phyloP scores from a whole-genome alignment of 37 sponge, comb jelly and placozoan genomes.

The Spongia lamella region DNA sequence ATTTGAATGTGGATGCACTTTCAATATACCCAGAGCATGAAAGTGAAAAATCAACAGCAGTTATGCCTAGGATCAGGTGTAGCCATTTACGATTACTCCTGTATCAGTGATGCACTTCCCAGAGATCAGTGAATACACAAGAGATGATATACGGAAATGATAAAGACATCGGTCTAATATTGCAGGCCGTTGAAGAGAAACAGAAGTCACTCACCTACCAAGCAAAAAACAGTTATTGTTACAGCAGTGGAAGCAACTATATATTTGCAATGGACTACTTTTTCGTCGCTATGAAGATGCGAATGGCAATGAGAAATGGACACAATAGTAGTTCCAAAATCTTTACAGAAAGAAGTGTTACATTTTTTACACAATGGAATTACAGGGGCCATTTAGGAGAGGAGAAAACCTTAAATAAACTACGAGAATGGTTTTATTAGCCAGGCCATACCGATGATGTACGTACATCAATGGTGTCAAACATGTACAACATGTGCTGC shows the following conservation, averaged over 20 bases:
- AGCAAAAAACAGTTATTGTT: neutral
- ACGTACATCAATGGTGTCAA: neutral
- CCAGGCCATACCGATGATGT: conserved; percentile 11
- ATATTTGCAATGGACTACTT: neutral
- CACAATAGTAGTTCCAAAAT: conserved; percentile 4
- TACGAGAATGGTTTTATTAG: conserved; percentile 30
- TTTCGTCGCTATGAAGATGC: neutral
- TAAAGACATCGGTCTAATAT: no score
- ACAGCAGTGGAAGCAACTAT: conserved; percentile 16
- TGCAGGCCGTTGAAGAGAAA: no score
- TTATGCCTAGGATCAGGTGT: no score
- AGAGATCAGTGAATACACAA: no score
- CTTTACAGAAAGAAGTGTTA: neutral
- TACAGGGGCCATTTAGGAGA: conserved; percentile 9
- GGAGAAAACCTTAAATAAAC: conserved; percentile 1
- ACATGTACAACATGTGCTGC: neutral
- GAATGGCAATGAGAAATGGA: neutral
- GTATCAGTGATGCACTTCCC: no score
- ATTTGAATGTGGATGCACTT: conserved; percentile 16
- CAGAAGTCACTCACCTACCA: no score
- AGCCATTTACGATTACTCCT: no score
- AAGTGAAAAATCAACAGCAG: neutral
- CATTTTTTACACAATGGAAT: neutral
- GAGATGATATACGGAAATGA: no score
- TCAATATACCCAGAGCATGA: neutral